Percentiles rank a stretch among this genome's conserved stretches.
Conservation (phyloP, 2,797 vertebrate species). For the Siniperca undulata region DNA sequence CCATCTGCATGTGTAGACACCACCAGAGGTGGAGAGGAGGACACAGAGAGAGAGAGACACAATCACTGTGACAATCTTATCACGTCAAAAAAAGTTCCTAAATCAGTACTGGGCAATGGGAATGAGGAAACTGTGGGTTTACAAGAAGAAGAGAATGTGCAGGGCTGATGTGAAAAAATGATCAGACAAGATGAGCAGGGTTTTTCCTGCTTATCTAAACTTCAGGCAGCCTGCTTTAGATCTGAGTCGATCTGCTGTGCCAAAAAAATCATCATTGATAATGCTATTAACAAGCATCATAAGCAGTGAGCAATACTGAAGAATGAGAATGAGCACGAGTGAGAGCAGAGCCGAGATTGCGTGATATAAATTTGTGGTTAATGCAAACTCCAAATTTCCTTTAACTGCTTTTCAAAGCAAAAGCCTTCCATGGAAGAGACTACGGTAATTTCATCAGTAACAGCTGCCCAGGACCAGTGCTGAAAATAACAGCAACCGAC, state of each 20-base stretch:
- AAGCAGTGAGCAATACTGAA: neutral
- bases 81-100: neutral
- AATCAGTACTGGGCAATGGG: neutral
- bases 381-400: constrained; percentile 21
- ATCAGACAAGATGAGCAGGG: neutral
- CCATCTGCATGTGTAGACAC: constrained; percentile 25
- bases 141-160: neutral
- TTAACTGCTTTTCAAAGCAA: constrained; percentile 28
- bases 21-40: constrained; percentile 5
- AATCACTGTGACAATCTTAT: neutral
- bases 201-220: neutral
- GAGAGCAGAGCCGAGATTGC: neutral
- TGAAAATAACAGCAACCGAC: constrained; percentile 27
- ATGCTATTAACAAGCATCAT: neutral
- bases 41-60: neutral
- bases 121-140: constrained; percentile 3
- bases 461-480: neutral
- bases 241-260: neutral
- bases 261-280: neutral
- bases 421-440: neutral
- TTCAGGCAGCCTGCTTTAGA: neutral
- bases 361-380: neutral
- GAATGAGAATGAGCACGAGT: neutral
- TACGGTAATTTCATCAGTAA: neutral
- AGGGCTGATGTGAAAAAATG: neutral